A percentile compares a stretch with the other conserved stretches of the same genome.
Conservation (phyloP, 2,797 vertebrate species). For the Salarias fasciatus region DNA sequence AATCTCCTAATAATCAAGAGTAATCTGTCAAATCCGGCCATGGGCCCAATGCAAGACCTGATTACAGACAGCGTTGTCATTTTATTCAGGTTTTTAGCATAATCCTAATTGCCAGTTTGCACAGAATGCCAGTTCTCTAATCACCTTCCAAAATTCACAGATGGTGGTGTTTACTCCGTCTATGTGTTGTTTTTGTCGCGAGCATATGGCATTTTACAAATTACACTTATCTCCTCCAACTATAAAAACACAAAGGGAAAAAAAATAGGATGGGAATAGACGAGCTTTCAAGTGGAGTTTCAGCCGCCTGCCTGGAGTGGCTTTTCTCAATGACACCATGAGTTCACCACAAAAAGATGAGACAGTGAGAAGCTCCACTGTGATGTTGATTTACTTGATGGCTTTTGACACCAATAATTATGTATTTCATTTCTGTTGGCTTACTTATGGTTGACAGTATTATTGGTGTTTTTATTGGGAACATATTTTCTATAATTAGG, state of each 20-base stretch:
- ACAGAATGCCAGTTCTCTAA: background rate
- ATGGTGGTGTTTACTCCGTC: background rate
- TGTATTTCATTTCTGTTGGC: background rate
- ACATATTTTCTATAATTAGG: too few relatives aligned
- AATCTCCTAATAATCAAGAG: too few relatives aligned
- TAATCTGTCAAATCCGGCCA: too few relatives aligned
- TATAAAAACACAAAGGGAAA: background rate
- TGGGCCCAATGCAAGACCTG: background rate
- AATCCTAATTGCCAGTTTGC: slow-evolving; percentile 11
- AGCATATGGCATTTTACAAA: background rate
- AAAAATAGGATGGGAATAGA: background rate
- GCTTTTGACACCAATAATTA: background rate
- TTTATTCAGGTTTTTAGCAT: background rate
- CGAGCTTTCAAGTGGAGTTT: background rate
- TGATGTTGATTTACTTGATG: background rate
- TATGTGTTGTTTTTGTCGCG: background rate
- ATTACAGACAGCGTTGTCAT: background rate
- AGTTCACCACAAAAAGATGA: too few relatives aligned
- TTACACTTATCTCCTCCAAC: background rate
- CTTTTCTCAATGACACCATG: too few relatives aligned
- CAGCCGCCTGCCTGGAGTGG: too few relatives aligned
- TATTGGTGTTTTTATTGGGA: too few relatives aligned
- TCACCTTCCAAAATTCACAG: slow-evolving; percentile 16
- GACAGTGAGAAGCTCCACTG: too few relatives aligned
- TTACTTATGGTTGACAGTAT: background rate